Evolutionary conservation across 2,797 vertebrate species (phyloP), one percentile per base, ranked within the genome.

Genomic region (Amblyopsis hoosieri): DNA sequence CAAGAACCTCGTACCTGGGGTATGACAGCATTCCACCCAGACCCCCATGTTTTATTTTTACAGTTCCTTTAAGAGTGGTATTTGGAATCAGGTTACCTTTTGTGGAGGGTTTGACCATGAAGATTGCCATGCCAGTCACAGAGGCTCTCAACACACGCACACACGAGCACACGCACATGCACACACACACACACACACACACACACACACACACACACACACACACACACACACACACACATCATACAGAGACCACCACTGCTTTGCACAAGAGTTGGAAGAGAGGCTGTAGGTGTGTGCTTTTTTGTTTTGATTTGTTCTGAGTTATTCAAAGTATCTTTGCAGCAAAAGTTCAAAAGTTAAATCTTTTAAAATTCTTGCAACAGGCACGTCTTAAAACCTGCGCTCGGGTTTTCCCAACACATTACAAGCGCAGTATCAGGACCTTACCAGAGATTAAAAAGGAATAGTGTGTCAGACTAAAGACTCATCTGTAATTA

Each of bases 1-100:
- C 74, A 89, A 82, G 89, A 87, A 80, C 72, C 84, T 85, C 84
- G 87, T 80, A 85, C 74, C 85, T 78, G 66, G 76, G 84, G 78
- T 89, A 72, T 90, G 87, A 90, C 86, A 83, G 46, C 10, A 33
- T 69, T 87, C 73, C 70, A 37, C 67, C 69, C 52, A 51, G 90
- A 92, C 92, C 91, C 91, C 85, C 91, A 88, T 93, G 91, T 89
- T 92, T 92, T 85, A 93, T 90, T 92, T 91, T 91, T 92, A 91
- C 92, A 92, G 90, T 93, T 90, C 87, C 85, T 91, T 84, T 72
- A 82, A 87, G 78, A 91, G 90, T 85, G 91, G 89, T 88, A 89
- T 92, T 91, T 80, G 72, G 83, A 75, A 85, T 93, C 85, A 65
- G 79, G 86, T 93, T 92, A 87, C 92, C 87, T 91, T 92, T 90